Base-by-base conservation (phyloP, 2,888 invertebrate species). In the Hypomecis punctinalis region DNA sequence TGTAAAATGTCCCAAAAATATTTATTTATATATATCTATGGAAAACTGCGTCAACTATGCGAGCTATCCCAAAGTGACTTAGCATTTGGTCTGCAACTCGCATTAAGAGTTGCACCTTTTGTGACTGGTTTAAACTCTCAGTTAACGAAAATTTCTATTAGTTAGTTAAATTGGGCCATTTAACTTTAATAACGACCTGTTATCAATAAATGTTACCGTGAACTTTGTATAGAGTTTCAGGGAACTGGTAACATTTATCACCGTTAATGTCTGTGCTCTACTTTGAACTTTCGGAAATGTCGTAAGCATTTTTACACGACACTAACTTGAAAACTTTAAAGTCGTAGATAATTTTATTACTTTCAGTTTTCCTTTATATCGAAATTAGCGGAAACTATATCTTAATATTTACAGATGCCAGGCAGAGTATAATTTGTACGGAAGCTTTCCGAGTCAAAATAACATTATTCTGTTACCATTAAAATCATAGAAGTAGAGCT, bases 141-240 rank as follows among this genome's bases (percentile, higher is more conserved):
- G 42, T 52, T 52, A 52, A 33, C 13, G 40, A 40, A 40, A 52
- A 10, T 4, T 4, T 8, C 11, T 6, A n/a, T 52, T 6, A 40
- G 13, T 10, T 33, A 13, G 52, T 13, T 23, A 52, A 52, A 13
- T 40, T 13, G 23, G 23, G 52, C 52, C 52, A 6, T 52, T 51
- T n/a, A 7, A 10, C 37, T 13, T 10, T 52, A 52, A 23, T 23
- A 23, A 52, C 40, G 23, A 52, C 40, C 23, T 40, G 55, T 57
- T 57, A 54, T 43, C 48, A 47, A 11, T 39, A n/a, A 42, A 39
- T 1, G 33, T 49, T 54, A 40, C 49, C 54, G 42, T 60, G 59
- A 64, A 60, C 64, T 60, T 60, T 53, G 46, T 40, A 64, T 56
- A 47, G 60, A 35, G 47, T 58, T 48, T 23, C 33, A 47, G 23